Conservation (phyloP, 2,113 vertebrate species). For the Orcinus orca region DNA sequence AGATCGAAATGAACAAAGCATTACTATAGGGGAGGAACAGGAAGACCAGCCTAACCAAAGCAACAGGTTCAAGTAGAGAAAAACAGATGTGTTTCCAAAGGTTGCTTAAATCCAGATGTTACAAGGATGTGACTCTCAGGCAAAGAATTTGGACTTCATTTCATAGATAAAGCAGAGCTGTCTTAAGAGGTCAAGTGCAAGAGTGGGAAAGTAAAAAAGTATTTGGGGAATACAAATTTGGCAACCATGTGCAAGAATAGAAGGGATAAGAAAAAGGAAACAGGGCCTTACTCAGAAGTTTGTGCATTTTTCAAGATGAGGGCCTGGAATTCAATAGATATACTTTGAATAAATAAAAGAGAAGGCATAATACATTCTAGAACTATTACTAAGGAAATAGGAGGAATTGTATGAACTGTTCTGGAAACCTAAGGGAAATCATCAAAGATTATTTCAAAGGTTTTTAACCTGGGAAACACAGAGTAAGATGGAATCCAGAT, state of each 20-base stretch:
- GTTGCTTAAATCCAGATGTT: neutral
- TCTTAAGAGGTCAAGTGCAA: neutral
- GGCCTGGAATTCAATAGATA: neutral
- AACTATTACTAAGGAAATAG: neutral
- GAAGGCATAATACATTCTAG: neutral
- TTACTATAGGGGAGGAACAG: too few species aligned
- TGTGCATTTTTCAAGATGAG: neutral
- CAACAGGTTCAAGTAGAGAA: neutral
- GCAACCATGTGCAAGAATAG: neutral
- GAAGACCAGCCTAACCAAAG: neutral
- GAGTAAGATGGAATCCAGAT: neutral
- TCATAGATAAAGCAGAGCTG: neutral
- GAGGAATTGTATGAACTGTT: neutral
- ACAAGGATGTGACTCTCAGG: neutral
- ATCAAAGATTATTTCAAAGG: neutral
- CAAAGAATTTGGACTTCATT: neutral
- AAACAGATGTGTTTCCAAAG: neutral
- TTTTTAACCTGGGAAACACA: neutral
- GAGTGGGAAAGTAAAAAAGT: neutral
- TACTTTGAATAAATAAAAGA: neutral
- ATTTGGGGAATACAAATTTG: neutral
- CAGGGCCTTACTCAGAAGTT: neutral
- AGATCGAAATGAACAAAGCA: neutral
- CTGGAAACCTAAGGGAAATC: neutral
- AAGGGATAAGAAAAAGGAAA: neutral